These are phyloP conservation scores for Caenorhabditis japonica DNA, from an alignment of 2,888 invertebrate genomes.

Conservation along the genomic window DNA sequence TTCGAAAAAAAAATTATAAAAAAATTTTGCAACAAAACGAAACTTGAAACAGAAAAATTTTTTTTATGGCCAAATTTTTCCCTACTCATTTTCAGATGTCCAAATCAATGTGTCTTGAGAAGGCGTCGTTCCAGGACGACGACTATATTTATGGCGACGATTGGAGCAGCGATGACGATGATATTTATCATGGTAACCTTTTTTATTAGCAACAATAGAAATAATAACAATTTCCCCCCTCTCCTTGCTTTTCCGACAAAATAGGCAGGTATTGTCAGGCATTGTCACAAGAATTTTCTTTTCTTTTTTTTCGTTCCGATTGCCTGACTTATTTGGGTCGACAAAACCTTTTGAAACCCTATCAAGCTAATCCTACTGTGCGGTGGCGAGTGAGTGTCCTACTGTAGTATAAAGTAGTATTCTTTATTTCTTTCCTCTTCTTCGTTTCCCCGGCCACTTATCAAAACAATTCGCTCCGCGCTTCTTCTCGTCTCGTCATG, in stretches of 20 bases:
- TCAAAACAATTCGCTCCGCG: constrained; percentile 28
- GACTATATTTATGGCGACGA: constrained; percentile 70
- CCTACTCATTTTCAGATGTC: too few species aligned
- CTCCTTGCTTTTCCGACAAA: constrained; percentile 5
- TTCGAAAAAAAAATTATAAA: too few species aligned
- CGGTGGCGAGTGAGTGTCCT: not conserved
- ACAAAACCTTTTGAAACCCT: too few species aligned
- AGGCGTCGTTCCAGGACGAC: constrained; percentile 26
- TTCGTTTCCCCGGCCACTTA: constrained; percentile 11
- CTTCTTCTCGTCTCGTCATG: constrained; percentile 27
- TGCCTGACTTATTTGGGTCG: too few species aligned
- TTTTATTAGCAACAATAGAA: constrained; percentile 9
- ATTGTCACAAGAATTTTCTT: not conserved
- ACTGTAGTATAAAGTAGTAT: constrained; percentile 23
- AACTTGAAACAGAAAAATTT: too few species aligned
- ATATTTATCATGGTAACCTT: constrained; percentile 43
- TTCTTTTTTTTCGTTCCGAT: constrained; percentile 31
- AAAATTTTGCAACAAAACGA: too few species aligned
- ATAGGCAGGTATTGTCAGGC: constrained; percentile 7
- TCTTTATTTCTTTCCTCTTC: constrained; percentile 5
- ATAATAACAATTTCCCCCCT: constrained; percentile 3
- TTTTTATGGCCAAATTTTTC: too few species aligned
- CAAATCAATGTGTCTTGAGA: constrained; percentile 21
- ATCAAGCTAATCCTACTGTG: constrained; percentile 9
- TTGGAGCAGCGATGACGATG: constrained; percentile 67